A percentile compares a stretch with the other conserved stretches of the same genome.
phyloP scores from a whole-genome alignment of 2,888 invertebrate genomes.

The Zhengitettix transpicula region DNA sequence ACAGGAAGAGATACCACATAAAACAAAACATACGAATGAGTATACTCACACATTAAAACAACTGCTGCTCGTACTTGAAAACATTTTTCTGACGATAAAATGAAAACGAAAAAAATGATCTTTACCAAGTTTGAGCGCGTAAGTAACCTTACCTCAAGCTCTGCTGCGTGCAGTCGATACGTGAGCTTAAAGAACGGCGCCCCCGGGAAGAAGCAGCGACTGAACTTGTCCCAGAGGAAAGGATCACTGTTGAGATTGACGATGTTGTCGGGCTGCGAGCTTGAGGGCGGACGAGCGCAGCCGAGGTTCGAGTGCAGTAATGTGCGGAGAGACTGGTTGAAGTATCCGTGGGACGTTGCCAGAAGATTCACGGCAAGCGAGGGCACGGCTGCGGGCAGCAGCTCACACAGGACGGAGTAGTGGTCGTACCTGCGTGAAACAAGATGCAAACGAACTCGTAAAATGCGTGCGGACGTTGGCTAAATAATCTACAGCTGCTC shows the following conservation, averaged over 20 bases:
- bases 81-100: no score
- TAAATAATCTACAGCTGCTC: no score
- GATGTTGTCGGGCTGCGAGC: slow-evolving; percentile 21
- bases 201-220: slow-evolving; percentile 45
- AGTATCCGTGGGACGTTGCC: slow-evolving; percentile 41
- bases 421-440: slow-evolving; percentile 40
- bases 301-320: slow-evolving; percentile 32
- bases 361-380: slow-evolving; percentile 41
- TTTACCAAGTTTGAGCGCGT: no score
- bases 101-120: no score
- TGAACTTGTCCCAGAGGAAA: slow-evolving; percentile 41
- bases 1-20: no score
- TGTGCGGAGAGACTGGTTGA: slow-evolving; percentile 33
- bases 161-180: slow-evolving; percentile 26
- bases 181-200: slow-evolving; percentile 35
- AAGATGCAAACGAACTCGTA: slow-evolving; percentile 19
- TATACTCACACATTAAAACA: no score
- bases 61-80: no score
- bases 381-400: slow-evolving; percentile 46
- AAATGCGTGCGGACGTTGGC: neutral
- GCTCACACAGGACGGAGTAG: slow-evolving; percentile 49
- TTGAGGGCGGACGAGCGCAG: slow-evolving; percentile 28
- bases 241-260: slow-evolving; percentile 41
- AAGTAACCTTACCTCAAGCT: slow-evolving; percentile 22
- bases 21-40: no score